Conservation (phyloP, 2,113 vertebrate genomes). For the Macroglossus sobrinus region DNA sequence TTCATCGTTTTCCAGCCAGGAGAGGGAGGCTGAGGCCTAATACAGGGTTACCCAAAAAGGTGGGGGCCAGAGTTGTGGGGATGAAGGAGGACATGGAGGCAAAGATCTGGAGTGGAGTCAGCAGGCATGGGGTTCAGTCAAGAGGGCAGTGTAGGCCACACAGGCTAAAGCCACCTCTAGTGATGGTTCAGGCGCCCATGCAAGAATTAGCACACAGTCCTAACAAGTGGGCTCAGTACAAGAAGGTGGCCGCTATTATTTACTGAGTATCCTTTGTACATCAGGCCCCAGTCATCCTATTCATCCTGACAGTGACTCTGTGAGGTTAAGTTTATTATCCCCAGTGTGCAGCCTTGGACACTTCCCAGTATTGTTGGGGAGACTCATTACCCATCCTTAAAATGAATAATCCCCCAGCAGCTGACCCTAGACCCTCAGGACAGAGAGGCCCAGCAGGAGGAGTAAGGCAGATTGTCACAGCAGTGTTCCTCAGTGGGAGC, state of each 20-base stretch:
- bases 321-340: background rate
- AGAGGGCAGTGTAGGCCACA: background rate
- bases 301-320: background rate
- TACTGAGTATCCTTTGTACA: background rate
- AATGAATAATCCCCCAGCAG: background rate
- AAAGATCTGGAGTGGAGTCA: background rate
- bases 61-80: rapidly evolving
- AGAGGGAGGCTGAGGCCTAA: background rate
- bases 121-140: background rate
- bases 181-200: background rate
- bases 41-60: background rate
- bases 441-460: background rate
- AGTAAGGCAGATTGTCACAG: background rate
- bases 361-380: background rate
- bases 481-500: background rate
- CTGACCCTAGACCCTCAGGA: background rate
- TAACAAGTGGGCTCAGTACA: background rate
- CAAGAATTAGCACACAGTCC: background rate
- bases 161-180: background rate
- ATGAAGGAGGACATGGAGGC: background rate
- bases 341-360: background rate
- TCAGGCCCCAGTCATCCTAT: background rate
- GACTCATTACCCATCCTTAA: background rate
- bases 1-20: background rate
- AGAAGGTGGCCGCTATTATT: background rate